Evolutionary conservation across 2,113 vertebrate species (phyloP).

Genomic region (Bos javanicus): DNA sequence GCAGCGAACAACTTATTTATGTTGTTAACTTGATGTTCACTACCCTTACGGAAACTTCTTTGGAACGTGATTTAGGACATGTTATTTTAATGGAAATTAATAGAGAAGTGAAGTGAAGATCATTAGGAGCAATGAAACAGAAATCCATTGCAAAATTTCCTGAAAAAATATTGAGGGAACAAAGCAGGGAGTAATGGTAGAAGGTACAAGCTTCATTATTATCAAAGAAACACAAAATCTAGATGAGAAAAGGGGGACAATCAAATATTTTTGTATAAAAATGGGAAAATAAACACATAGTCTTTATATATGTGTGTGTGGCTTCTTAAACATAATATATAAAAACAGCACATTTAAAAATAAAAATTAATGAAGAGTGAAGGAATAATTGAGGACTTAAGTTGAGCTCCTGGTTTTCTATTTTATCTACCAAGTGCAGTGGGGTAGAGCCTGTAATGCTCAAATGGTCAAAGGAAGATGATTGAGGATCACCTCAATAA

Average conservation of each 20-base stretch:
- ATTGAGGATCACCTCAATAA: background rate
- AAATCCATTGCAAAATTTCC: background rate
- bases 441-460: background rate
- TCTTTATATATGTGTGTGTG: background rate
- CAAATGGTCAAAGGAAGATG: background rate
- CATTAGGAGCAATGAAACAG: background rate
- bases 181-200: background rate
- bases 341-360: background rate
- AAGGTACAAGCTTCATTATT: background rate
- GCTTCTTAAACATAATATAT: background rate
- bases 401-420: background rate
- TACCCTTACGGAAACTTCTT: background rate
- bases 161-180: background rate
- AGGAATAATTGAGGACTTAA: background rate
- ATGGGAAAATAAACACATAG: background rate
- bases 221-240: background rate
- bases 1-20: background rate
- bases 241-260: background rate
- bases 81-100: background rate
- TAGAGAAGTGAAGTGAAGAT: background rate
- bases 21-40: background rate
- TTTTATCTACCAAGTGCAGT: background rate
- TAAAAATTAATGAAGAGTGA: background rate
- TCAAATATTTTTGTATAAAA: background rate
- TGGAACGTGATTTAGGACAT: background rate